Conservation (phyloP, 2,888 invertebrate genomes). For the Dynastes grantii region DNA sequence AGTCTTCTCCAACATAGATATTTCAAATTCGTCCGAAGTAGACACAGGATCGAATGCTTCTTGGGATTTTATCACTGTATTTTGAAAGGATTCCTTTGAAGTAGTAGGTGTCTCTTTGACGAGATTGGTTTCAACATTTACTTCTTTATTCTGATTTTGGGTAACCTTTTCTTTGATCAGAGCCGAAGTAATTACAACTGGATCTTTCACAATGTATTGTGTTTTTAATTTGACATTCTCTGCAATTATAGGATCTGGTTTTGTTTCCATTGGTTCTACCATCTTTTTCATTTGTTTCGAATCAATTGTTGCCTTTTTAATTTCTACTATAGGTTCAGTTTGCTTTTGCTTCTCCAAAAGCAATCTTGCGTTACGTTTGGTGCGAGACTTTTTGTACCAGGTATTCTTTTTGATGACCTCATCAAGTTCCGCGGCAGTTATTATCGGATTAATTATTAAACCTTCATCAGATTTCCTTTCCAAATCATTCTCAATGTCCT, state of each 20-base stretch:
- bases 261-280: not conserved
- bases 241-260: not conserved
- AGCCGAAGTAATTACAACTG: not conserved
- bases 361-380: not conserved
- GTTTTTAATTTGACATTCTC: no score
- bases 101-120: no score
- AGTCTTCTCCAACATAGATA: not conserved
- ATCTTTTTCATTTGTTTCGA: not conserved
- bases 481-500: no score
- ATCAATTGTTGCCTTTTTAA: not conserved
- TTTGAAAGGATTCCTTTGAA: no score
- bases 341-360: not conserved
- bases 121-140: not conserved
- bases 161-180: not conserved
- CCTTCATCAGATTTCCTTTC: no score
- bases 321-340: not conserved
- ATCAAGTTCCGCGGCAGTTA: not conserved
- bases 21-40: not conserved
- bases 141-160: not conserved
- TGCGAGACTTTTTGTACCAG: not conserved
- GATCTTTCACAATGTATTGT: no score
- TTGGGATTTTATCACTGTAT: not conserved
- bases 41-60: not conserved
- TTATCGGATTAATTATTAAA: not conserved
- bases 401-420: constrained; percentile 18